These are phyloP conservation scores for Lasiurus cinereus DNA, from an alignment of 2,113 vertebrate species.

Conservation along the genomic window DNA sequence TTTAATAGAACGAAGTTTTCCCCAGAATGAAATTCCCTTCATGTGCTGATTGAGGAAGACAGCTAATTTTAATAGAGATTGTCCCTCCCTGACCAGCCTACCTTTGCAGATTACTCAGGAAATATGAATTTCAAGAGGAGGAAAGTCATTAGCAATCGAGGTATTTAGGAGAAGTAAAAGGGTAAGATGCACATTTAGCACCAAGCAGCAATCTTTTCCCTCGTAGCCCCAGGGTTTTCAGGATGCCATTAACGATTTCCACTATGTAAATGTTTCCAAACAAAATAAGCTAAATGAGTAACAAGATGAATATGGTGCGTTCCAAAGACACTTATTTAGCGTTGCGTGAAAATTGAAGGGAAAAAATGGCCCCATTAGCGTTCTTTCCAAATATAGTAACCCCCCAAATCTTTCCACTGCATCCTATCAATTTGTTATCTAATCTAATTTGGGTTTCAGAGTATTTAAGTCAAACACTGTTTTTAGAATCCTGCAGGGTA, in stretches of 20 bases:
- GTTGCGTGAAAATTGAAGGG: constrained; percentile 68
- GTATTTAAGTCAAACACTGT: constrained; percentile 47
- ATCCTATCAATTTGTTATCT: constrained; percentile 55
- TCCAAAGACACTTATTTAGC: constrained; percentile 69
- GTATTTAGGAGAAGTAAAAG: constrained; percentile 63
- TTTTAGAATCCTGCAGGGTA: constrained; percentile 34
- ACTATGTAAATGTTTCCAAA: constrained; percentile 75
- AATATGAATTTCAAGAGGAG: constrained; percentile 74
- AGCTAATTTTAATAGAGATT: constrained; percentile 72
- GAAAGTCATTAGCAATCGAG: constrained; percentile 44
- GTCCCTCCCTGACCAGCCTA: constrained; percentile 38
- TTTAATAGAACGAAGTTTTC: constrained; percentile 71
- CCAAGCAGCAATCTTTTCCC: constrained; percentile 63
- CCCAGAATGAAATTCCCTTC: constrained; percentile 69
- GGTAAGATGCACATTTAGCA: constrained; percentile 71
- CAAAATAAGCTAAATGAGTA: constrained; percentile 70
- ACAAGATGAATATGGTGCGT: constrained; percentile 55
- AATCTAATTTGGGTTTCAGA: constrained; percentile 28
- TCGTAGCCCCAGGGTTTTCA: constrained; percentile 69
- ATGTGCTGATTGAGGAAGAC: constrained; percentile 37
- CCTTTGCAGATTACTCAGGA: constrained; percentile 62
- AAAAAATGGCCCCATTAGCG: constrained; percentile 15
- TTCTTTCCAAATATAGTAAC: constrained; percentile 61
- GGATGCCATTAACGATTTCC: constrained; percentile 75
- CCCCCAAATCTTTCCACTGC: neutral